Evolutionary conservation across 2,888 invertebrate genomes (phyloP), one percentile per base, ranked within the genome.

Genomic region (Xestia ashworthii): DNA sequence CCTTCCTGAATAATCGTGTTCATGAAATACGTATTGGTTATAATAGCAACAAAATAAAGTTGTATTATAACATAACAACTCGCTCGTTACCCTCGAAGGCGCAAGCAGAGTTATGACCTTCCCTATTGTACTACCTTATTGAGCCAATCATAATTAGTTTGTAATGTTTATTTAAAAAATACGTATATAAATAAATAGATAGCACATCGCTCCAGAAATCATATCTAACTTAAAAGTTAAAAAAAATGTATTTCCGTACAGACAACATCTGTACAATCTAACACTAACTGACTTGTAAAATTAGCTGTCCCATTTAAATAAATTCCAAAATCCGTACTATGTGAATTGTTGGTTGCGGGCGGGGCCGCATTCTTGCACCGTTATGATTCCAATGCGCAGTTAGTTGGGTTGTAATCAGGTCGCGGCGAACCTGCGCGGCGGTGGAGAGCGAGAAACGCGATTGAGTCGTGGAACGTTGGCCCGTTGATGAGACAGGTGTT

Each of bases 301-400:
- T 75, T 82, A 75, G 67, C 71, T 71, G 75, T 75, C 70, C 84
- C 82, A 86, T 88, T 87, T 88, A 80, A 87, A 88, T 88, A 79
- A 88, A 88, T 88, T 80, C 83, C 79, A 46, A 85, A 88, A 83
- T 87, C 84, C 78, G 82, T 82, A 85, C 74, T 81, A 86, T 81
- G 76, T 41, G 58, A 84, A 76, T 72, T 86, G 86, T 86, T 81
- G 82, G 70, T 74, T 87, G 87, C 90, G 84, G 88, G 84, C 78
- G 80, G 88, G 77, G 86, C 86, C 88, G 84, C 93, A 93, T 94
- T 94, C 93, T 93, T 90, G 89, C 85, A 93, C 94, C 95, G 95
- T 95, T 95, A 95, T 90, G 86, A 86, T 88, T 93, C 93, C 94
- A 94, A 93, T 91, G 91, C 94, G 93, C 94, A 93, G 95, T 94